Conservation (phyloP, 1,140 invertebrate genomes). For the Ditylenchus dipsaci region DNA sequence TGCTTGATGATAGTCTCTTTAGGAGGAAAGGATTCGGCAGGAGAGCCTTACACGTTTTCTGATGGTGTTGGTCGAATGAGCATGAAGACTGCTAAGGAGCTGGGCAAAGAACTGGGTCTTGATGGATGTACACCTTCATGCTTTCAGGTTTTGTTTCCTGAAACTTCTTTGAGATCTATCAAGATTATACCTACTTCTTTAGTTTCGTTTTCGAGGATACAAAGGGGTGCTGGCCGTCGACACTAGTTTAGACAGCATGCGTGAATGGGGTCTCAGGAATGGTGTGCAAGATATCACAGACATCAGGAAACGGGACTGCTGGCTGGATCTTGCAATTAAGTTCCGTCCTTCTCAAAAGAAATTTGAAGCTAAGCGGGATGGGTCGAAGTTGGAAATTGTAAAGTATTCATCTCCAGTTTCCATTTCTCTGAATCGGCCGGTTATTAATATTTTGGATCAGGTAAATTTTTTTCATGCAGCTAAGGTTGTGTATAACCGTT, state of each 20-base stretch:
- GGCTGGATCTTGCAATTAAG: slow-evolving; percentile 27
- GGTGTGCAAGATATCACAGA: slow-evolving; percentile 27
- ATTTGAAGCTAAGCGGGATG: slow-evolving; percentile 20
- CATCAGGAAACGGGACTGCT: slow-evolving; percentile 20
- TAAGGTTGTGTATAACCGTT: neutral
- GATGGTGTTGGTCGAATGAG: slow-evolving; percentile 45
- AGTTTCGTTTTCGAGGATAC: slow-evolving; percentile 39
- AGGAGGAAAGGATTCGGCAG: slow-evolving; percentile 22
- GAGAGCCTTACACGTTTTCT: slow-evolving; percentile 43
- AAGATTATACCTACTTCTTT: neutral
- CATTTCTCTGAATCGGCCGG: slow-evolving; percentile 60
- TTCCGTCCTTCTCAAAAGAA: slow-evolving; percentile 45
- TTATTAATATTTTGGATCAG: slow-evolving; percentile 59
- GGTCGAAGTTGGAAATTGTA: slow-evolving; percentile 53
- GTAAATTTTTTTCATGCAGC: slow-evolving; percentile 24
- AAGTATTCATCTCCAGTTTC: slow-evolving; percentile 58
- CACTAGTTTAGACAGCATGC: slow-evolving; percentile 22
- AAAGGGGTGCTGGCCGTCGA: slow-evolving; percentile 42
- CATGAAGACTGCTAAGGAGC: slow-evolving; percentile 23
- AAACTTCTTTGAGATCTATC: too few relatives aligned
- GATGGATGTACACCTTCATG: slow-evolving; percentile 37
- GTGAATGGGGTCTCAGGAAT: slow-evolving; percentile 36
- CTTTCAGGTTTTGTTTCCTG: slow-evolving; percentile 26
- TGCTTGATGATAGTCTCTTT: too few relatives aligned
- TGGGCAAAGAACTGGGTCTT: slow-evolving; percentile 27